Evolutionary conservation across 2,113 vertebrate genomes (phyloP), one percentile per base, ranked within the genome.

Genomic region (Cyanistes caeruleus): DNA sequence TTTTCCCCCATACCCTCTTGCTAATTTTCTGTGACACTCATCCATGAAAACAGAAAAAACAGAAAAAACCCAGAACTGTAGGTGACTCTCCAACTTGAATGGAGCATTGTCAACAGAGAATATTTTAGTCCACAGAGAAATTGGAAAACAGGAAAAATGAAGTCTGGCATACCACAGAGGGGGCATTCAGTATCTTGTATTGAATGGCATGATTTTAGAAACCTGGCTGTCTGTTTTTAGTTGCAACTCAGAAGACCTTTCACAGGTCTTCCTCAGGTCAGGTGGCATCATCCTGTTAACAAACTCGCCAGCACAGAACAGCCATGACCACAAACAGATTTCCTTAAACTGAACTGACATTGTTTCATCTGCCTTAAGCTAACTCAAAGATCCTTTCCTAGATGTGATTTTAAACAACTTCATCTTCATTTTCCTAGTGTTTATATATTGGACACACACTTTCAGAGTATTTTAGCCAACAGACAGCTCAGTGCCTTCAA

Each of bases 61-160:
- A 39, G 37, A 48, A 63, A 48, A 75, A 95, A 75, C 3, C 1
- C 44, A n/a, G 14, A n/a, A 72, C 44, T 68, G 28, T 16, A 68
- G 7, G 20, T 89, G 39, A 49, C 24, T 60, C 14, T 20, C 7
- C 44, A 82, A 6, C 16, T 11, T 83, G 25, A 94, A 83, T 41
- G 28, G 20, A 73, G 9, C 53, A 76, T 30, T 88, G 49, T 93
- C 52, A 35, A 58, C 24, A 58, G 35, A 22, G 20, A 83, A 69
- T 75, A 80, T 85, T 92, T 90, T 65, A 80, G 67, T 80, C 70
- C 78, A 53, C 25, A 69, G 49, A 80, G 23, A 85, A 90, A 88
- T 2, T 14, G 7, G 19, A 95, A 95, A 93, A 87, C 88, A 95
- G 78, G 75, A 93, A 77, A 85, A 95, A 79, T 80, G 17, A 8